Evolutionary conservation across 2,797 vertebrate genomes (phyloP).

Genomic region (Lepidocolaptes lacrymiger): DNA sequence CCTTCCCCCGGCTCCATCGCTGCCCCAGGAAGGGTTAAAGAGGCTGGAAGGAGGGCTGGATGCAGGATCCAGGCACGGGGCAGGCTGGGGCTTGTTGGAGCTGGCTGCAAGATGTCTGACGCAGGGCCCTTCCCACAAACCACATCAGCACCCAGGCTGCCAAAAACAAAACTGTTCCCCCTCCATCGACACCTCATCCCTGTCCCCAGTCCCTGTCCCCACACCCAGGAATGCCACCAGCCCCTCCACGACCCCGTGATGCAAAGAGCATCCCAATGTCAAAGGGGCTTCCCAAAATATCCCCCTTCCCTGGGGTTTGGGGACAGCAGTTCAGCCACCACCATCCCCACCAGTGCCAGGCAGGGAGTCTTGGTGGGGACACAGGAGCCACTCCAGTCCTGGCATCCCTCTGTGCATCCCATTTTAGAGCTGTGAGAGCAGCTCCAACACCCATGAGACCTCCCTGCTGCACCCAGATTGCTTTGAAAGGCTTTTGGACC

Average conservation of each 20-base stretch:
- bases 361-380: background rate
- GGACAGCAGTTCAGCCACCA: rapidly evolving
- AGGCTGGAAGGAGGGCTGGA: background rate
- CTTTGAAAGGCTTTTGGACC: background rate
- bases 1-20: background rate
- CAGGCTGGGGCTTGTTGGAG: constrained; percentile 28
- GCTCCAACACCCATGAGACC: background rate
- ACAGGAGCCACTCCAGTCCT: background rate
- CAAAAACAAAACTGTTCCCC: background rate
- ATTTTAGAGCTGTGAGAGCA: background rate
- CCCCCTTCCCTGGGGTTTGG: background rate
- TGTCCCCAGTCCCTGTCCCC: background rate
- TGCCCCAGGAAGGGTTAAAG: constrained; percentile 41
- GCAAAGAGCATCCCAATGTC: background rate
- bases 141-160: background rate
- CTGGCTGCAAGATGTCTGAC: constrained; percentile 49
- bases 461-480: background rate
- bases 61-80: background rate
- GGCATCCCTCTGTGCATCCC: background rate
- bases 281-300: background rate
- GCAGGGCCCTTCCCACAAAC: constrained; percentile 36
- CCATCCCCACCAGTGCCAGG: rapidly evolving
- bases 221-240: rapidly evolving
- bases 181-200: rapidly evolving
- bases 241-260: background rate